Percentiles rank a stretch among this genome's conserved stretches.
Evolutionary conservation across 2,888 invertebrate genomes (phyloP).

Genomic region (Patella caerulea): DNA sequence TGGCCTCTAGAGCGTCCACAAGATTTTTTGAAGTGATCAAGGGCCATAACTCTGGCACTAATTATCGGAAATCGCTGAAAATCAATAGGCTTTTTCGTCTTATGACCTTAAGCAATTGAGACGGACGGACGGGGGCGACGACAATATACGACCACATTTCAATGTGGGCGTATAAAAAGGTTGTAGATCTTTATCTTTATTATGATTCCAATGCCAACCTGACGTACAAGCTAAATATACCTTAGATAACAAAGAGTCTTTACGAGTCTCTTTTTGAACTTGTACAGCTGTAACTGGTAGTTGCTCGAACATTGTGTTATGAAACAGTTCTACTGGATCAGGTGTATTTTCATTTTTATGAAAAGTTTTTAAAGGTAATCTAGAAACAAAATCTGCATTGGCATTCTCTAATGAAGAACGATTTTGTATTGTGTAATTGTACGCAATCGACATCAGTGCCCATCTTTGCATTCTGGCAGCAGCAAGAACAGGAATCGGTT

Average conservation of each 20-base stretch:
- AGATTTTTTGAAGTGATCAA: too few relatives aligned
- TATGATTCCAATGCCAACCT: conserved; percentile 22
- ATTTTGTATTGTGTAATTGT: conserved; percentile 61
- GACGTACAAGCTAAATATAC: conserved; percentile 20
- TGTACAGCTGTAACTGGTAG: conserved; percentile 32
- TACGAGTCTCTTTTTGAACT: conserved; percentile 29
- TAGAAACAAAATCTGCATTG: conserved; percentile 61
- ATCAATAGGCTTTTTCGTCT: too few relatives aligned
- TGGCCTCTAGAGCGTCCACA: too few relatives aligned
- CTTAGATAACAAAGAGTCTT: conserved; percentile 28
- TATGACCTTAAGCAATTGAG: too few relatives aligned
- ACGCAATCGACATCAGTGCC: conserved; percentile 56
- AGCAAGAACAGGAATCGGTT: conserved; percentile 48
- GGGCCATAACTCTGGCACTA: too few relatives aligned
- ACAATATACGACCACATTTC: too few relatives aligned
- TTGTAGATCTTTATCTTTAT: conserved; percentile 21
- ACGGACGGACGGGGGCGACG: too few relatives aligned
- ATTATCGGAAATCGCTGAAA: too few relatives aligned
- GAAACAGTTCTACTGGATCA: not conserved
- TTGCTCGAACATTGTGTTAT: not conserved
- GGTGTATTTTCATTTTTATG: conserved; percentile 14
- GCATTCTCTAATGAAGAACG: conserved; percentile 49
- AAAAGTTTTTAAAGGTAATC: conserved; percentile 38
- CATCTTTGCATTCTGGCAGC: conserved; percentile 58
- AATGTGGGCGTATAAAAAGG: too few relatives aligned